phyloP scores from a whole-genome alignment of 2,113 vertebrate species.

The Okapia johnstoni region DNA sequence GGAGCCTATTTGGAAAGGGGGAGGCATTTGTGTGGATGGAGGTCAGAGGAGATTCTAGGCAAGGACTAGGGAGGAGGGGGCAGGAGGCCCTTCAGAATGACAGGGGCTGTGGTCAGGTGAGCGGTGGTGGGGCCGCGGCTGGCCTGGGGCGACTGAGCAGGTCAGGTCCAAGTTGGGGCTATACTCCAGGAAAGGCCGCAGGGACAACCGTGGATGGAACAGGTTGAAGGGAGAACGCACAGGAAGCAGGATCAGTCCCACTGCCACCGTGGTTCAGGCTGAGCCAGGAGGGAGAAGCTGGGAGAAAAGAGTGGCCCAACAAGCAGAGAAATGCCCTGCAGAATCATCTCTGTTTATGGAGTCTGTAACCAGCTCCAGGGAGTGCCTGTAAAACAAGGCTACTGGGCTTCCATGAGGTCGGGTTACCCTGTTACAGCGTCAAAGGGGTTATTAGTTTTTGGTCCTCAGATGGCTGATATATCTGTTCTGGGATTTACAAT shows the following conservation, averaged over 20 bases:
- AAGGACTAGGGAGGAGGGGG: not conserved
- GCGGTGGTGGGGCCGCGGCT: fast-evolving
- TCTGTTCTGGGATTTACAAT: not conserved
- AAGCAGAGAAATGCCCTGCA: not conserved
- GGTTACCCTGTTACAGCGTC: not conserved
- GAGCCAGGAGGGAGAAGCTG: not conserved
- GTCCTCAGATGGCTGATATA: not conserved
- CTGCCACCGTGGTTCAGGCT: not conserved
- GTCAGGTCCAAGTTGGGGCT: not conserved
- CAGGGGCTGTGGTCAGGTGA: not conserved
- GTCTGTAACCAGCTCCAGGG: fast-evolving
- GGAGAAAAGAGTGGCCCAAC: not conserved
- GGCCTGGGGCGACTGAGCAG: not conserved
- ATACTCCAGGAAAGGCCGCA: not conserved
- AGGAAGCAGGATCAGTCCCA: not conserved
- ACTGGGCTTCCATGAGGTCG: not conserved
- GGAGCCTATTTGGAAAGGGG: too few species aligned
- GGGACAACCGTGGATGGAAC: not conserved
- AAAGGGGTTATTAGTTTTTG: not conserved
- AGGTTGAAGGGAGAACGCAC: not conserved
- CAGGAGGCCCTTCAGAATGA: not conserved
- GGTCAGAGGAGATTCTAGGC: not conserved
- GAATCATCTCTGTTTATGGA: fast-evolving
- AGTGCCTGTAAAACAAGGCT: not conserved
- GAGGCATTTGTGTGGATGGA: not conserved